phyloP scores from a whole-genome alignment of 2,113 vertebrate species.

The Psophia crepitans region DNA sequence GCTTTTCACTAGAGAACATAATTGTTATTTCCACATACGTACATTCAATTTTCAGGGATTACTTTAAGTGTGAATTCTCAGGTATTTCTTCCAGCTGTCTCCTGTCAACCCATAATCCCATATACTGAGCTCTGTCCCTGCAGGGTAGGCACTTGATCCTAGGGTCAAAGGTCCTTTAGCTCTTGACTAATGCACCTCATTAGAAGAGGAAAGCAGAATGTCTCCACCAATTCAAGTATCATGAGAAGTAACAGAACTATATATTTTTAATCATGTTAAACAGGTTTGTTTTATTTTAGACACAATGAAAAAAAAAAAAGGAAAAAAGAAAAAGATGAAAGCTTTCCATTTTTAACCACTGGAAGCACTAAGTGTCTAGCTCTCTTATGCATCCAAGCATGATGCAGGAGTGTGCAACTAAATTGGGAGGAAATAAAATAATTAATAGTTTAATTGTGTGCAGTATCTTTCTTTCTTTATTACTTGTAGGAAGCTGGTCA shows the following conservation, averaged over 20 bases:
- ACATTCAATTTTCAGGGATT: constrained; percentile 73
- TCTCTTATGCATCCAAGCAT: background rate
- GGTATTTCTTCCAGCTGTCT: constrained; percentile 78
- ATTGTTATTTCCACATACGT: constrained; percentile 64
- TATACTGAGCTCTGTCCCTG: constrained; percentile 57
- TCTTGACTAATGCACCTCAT: constrained; percentile 76
- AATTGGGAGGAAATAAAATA: background rate
- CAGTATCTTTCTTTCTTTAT: background rate
- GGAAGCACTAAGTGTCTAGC: background rate
- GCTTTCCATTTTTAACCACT: background rate
- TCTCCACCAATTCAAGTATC: constrained; percentile 48
- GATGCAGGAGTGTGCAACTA: background rate
- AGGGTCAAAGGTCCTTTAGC: constrained; percentile 72
- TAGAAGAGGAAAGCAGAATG: constrained; percentile 64
- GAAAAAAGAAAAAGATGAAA: background rate
- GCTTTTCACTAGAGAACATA: constrained; percentile 66
- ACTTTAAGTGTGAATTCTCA: constrained; percentile 73
- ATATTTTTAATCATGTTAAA: constrained; percentile 51
- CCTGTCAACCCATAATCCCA: constrained; percentile 75
- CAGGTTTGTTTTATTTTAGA: constrained; percentile 6
- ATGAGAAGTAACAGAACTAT: constrained; percentile 52
- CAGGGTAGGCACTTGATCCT: constrained; percentile 74
- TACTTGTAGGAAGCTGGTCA: background rate
- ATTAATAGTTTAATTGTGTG: background rate
- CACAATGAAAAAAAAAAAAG: background rate